Percentiles rank a stretch among this genome's conserved stretches.
phyloP scores from a whole-genome alignment of 2,888 invertebrate genomes.

The Cephonodes hylas region DNA sequence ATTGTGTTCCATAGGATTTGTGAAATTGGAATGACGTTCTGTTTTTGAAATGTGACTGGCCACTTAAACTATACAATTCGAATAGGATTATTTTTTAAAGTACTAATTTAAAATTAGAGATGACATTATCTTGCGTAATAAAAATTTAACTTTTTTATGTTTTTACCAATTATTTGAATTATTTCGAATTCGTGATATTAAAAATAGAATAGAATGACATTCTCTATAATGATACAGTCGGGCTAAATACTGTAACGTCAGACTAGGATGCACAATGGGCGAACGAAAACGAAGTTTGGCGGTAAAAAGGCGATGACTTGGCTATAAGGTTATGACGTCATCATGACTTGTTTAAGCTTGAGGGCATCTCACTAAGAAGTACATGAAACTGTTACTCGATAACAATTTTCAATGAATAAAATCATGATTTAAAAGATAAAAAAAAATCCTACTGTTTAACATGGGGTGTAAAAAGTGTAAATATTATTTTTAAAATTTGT shows the following conservation, averaged over 20 bases:
- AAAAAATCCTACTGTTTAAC: too few species aligned
- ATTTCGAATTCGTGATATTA: too few species aligned
- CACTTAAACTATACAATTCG: not conserved
- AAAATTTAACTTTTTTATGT: too few species aligned
- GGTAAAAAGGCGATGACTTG: conserved; percentile 24
- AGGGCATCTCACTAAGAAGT: not conserved
- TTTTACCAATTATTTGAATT: too few species aligned
- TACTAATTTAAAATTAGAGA: not conserved
- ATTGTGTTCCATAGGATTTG: not conserved
- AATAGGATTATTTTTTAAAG: not conserved
- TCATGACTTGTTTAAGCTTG: conserved; percentile 21
- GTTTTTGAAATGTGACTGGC: not conserved
- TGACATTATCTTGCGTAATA: not conserved
- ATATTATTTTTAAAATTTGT: too few species aligned
- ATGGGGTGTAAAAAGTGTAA: too few species aligned
- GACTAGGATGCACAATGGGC: not conserved
- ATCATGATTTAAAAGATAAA: too few species aligned
- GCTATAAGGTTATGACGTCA: conserved; percentile 31
- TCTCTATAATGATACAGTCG: not conserved
- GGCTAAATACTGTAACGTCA: not conserved
- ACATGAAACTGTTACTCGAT: conserved; percentile 15
- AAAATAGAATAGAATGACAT: too few species aligned
- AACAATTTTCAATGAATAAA: conserved; percentile 20
- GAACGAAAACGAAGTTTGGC: conserved; percentile 3
- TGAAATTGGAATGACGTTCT: not conserved